These are phyloP conservation scores for Talpa occidentalis DNA, from an alignment of 2,113 vertebrate species.

Conservation along the genomic window DNA sequence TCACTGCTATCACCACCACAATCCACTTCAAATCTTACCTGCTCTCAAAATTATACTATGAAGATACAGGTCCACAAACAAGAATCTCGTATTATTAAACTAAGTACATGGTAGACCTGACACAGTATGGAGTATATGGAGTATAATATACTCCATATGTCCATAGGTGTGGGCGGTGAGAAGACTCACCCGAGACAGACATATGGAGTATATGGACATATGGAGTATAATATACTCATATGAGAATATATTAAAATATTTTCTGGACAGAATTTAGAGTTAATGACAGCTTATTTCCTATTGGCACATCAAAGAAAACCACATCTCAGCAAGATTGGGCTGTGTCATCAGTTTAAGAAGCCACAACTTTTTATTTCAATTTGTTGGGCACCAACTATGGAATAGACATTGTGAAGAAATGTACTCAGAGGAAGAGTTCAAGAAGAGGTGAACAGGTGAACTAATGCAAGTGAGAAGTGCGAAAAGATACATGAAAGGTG, in stretches of 20 bases:
- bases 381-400: neutral
- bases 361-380: conserved; percentile 36
- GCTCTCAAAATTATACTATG: conserved; percentile 3
- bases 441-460: neutral
- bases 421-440: neutral
- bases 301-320: conserved; percentile 32
- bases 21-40: neutral
- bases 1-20: neutral
- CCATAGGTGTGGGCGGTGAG: too few species aligned
- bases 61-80: conserved; percentile 12
- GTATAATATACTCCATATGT: conserved; percentile 23
- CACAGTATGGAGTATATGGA: neutral
- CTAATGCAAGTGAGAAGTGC: neutral
- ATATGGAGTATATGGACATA: neutral
- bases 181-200: neutral
- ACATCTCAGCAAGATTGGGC: neutral
- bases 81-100: neutral
- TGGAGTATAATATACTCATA: conserved; percentile 23
- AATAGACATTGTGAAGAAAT: conserved; percentile 24
- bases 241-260: conserved; percentile 22
- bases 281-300: conserved; percentile 33
- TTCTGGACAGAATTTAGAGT: neutral
- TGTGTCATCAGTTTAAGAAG: conserved; percentile 23
- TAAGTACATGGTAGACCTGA: conserved; percentile 6
- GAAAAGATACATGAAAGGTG: conserved; percentile 21